These are phyloP conservation scores for Lampris incognitus DNA, from an alignment of 2,113 vertebrate genomes.

Conservation along the genomic window DNA sequence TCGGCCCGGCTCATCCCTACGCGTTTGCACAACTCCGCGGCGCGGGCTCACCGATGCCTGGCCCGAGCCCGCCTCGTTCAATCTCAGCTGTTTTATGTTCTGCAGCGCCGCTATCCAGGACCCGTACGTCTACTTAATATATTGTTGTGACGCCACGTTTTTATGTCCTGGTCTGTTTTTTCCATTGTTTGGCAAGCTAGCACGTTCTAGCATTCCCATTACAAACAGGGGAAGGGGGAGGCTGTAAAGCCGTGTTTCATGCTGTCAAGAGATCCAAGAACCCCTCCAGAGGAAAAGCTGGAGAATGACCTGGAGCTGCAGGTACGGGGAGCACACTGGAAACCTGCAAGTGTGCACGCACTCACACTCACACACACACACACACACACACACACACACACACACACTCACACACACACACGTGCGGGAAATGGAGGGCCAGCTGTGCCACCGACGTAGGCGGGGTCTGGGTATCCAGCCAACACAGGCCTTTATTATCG, in stretches of 20 bases:
- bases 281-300: conserved; percentile 50
- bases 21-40: conserved; percentile 4
- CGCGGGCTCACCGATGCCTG: conserved; percentile 11
- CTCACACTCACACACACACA: conserved; percentile 31
- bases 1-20: background rate
- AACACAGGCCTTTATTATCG: conserved; percentile 70
- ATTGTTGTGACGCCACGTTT: conserved; percentile 35
- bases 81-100: conserved; percentile 44
- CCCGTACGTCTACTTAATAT: conserved; percentile 36
- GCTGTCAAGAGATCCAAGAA: conserved; percentile 46
- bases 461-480: conserved; percentile 64
- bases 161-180: conserved; percentile 53
- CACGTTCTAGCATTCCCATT: conserved; percentile 40
- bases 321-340: conserved; percentile 57
- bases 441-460: conserved; percentile 64
- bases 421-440: conserved; percentile 31
- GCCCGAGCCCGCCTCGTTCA: conserved; percentile 4
- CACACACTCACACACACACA: conserved; percentile 7
- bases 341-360: conserved; percentile 35
- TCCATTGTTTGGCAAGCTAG: conserved; percentile 55
- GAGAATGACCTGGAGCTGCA: conserved; percentile 46
- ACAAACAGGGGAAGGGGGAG: conserved; percentile 37
- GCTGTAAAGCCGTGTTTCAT: conserved; percentile 48
- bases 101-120: conserved; percentile 29
- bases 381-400: conserved; percentile 11